Evolutionary conservation across 92 coral and sea anemone species (phyloP), one percentile per base, ranked within the genome.

Genomic region (Parazoanthus swiftii): DNA sequence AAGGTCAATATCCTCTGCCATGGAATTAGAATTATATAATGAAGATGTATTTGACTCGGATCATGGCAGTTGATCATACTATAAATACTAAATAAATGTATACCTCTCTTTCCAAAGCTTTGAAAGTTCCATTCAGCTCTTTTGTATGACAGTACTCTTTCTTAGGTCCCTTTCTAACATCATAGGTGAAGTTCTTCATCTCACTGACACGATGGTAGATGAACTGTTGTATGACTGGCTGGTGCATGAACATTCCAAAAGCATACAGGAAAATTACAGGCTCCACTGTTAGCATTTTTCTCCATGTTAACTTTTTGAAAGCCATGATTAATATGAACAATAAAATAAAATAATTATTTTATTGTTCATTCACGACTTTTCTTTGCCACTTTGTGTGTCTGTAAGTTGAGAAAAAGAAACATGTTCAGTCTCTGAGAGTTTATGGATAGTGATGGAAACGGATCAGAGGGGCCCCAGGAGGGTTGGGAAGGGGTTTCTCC

Each of bases 201-300:
- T 91, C 92, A 70, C 98, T 94, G 51, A 88, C 89, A 6, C 95
- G 81, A n/a, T 43, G 67, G 86, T 94, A 93, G 36, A 92, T 78
- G 68, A 86, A 91, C 88, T 94, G 98, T 37, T 90, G 93, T 26
- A 85, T 88, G 8, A 94, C 79, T 11, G 98, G 98, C 5, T 87
- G 48, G 59, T 79, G 90, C 95, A 93, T 93, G 81, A 94, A 91
- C 39, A 94, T 89, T 18, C 94, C 95, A 83, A 86, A 94, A 6
- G 98, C 91, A 74, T 91, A 94, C 74, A 94, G 88, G 33, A 94
- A 89, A 35, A 94, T 79, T 20, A 94, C 98, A 15, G 98, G 98
- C 78, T 94, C 98, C 43, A 94, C 93, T 10, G 93, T 89, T n/a
- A 94, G 80, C 72, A 94, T 54, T 59, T 85, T 75, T 37, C 89